Percentiles rank a stretch among this genome's conserved stretches.
These are phyloP conservation scores for Entosphenus tridentatus DNA, from an alignment of 2,113 vertebrate genomes.

Conservation along the genomic window DNA sequence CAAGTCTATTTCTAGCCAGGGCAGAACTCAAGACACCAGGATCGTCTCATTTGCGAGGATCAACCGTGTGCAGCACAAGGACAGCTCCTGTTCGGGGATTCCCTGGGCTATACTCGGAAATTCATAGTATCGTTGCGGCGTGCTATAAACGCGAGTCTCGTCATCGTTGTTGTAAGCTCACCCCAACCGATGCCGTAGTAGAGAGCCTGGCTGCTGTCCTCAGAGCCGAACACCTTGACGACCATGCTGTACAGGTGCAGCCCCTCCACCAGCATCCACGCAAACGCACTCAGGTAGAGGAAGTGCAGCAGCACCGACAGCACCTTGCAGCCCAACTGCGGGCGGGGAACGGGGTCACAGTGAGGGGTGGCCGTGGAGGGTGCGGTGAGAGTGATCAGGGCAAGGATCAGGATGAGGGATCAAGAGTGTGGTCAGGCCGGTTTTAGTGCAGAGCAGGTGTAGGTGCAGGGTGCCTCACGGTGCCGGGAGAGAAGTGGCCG, in stretches of 20 bases:
- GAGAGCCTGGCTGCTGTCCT: slow-evolving; percentile 66
- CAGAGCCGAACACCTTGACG: slow-evolving; percentile 76
- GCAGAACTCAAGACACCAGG: no score
- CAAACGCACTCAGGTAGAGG: slow-evolving; percentile 76
- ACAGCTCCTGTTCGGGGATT: no score
- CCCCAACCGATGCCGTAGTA: slow-evolving; percentile 79
- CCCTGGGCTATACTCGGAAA: no score
- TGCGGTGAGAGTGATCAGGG: neutral
- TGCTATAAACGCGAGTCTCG: neutral
- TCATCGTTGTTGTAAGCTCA: slow-evolving; percentile 19
- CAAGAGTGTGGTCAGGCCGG: no score
- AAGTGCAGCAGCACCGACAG: slow-evolving; percentile 71
- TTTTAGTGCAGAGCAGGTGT: neutral
- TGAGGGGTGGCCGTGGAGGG: neutral
- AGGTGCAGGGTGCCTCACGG: neutral
- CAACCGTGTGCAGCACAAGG: no score
- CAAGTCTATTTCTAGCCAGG: no score
- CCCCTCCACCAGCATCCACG: slow-evolving; percentile 94
- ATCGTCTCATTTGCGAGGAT: no score
- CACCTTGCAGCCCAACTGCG: slow-evolving; percentile 38
- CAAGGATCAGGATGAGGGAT: no score
- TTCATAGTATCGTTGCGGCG: neutral
- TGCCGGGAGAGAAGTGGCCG: neutral
- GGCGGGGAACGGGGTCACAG: neutral
- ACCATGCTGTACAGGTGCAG: slow-evolving; percentile 93